These are phyloP conservation scores for Tokudaia muenninki DNA, from an alignment of 2,797 vertebrate genomes.

Conservation along the genomic window DNA sequence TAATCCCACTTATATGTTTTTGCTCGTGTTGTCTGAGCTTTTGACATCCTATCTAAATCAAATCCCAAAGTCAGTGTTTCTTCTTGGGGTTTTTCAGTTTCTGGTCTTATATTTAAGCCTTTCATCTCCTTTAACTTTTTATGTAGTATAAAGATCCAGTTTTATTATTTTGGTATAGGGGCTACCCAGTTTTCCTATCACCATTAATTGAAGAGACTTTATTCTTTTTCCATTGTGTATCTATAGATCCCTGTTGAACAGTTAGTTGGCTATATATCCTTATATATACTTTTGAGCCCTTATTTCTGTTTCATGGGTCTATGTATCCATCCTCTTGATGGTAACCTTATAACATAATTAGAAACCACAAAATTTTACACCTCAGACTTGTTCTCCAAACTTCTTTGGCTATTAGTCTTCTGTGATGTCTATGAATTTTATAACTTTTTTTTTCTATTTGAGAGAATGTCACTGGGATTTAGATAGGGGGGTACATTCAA, in stretches of 20 bases:
- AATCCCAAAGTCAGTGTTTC: not conserved
- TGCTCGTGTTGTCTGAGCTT: not conserved
- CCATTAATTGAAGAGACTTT: not conserved
- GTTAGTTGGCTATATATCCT: not conserved
- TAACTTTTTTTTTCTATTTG: not conserved
- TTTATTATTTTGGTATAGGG: not conserved
- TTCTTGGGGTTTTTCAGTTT: not conserved
- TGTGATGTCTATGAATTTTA: not conserved
- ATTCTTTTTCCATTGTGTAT: not conserved
- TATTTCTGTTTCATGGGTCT: not conserved
- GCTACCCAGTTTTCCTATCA: not conserved
- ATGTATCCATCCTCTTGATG: not conserved
- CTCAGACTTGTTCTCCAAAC: not conserved
- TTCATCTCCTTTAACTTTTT: not conserved
- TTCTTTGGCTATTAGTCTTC: conserved; percentile 7
- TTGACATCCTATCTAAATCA: not conserved
- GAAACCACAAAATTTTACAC: not conserved
- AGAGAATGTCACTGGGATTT: not conserved
- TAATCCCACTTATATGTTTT: not conserved
- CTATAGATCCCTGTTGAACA: not conserved
- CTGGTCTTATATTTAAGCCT: not conserved
- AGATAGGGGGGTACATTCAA: not conserved
- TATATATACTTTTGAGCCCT: not conserved
- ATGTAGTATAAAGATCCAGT: not conserved
- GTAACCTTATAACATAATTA: not conserved